phyloP scores from a whole-genome alignment of 2,113 vertebrate genomes.

The Hippopotamus amphibius region DNA sequence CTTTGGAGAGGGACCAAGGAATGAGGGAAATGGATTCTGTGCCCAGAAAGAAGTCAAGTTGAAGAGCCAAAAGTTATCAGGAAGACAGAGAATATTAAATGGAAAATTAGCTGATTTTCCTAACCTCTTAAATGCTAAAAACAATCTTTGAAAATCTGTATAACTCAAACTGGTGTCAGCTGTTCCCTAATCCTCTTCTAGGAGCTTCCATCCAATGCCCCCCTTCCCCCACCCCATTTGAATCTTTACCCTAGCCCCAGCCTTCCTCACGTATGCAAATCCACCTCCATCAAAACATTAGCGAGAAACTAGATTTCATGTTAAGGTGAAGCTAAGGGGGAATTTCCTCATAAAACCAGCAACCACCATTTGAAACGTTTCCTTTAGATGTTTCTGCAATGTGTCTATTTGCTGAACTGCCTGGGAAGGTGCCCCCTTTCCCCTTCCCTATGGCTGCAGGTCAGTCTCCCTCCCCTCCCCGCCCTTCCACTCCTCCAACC shows the following conservation, averaged over 20 bases:
- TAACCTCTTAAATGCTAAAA: constrained; percentile 10
- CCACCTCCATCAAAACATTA: neutral
- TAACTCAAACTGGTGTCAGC: neutral
- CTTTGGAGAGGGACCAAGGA: constrained; percentile 63
- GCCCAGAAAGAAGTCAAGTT: constrained; percentile 63
- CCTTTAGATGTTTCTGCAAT: neutral
- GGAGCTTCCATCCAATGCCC: neutral
- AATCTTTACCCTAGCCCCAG: neutral
- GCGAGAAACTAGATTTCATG: neutral
- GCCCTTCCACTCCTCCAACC: rapidly evolving
- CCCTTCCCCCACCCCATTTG: rapidly evolving
- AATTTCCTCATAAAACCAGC: neutral
- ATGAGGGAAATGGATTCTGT: constrained; percentile 53
- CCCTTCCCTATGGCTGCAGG: neutral
- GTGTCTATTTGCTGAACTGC: neutral
- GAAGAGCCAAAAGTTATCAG: constrained; percentile 53
- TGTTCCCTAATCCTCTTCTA: neutral
- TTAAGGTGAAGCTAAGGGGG: neutral
- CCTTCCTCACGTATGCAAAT: neutral
- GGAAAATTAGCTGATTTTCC: constrained; percentile 31
- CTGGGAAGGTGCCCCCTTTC: neutral
- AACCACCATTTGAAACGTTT: neutral
- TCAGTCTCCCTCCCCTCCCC: too few species aligned
- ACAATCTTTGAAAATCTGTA: neutral
- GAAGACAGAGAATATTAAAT: constrained; percentile 45